Base-by-base conservation (phyloP, 2,797 vertebrate species). In the Poecilia picta region DNA sequence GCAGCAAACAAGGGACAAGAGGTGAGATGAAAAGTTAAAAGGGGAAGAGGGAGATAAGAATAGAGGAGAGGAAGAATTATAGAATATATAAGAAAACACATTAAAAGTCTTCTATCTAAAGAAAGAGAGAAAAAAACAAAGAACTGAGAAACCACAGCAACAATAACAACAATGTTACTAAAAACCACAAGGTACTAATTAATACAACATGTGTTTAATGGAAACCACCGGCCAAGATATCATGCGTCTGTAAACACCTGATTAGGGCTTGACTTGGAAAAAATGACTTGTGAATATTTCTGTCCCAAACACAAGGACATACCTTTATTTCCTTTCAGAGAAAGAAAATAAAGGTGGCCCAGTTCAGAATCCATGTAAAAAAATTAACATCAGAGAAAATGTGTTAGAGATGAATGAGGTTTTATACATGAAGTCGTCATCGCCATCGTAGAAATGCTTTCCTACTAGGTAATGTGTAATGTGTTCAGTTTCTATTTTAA, bases 311-410 rank as follows among this genome's bases (percentile, higher is more conserved):
- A 15, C 20, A 43, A n/a, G 39, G 11, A 25, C 20, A 70, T n/a
- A n/a, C n/a, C n/a, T n/a, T n/a, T n/a, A n/a, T n/a, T 70, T 70
- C 20, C 23, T 70, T 70, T 70, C 39, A 70, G 66, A n/a, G 39
- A 43, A 43, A 39, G 4, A 41, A 39, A 25, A 41, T 41, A 4
- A 41, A 70, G 39, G 20, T 41, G 36, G 36, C 64, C 36, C 36
- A 41, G 23, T 23, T 41, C 10, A 68, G 39, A 68, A 68, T 25
- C 33, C 23, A 43, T 68, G 39, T 5, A 68, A 66, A 66, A n/a
- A 39, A 66, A 31, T 33, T 13, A 33, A 39, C 12, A 39, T 66
- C 33, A 36, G 18, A 64, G 3, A 33, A 64, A 5, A 31, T 64
- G 4, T n/a, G 12, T 57, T 8, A n/a, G 10, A 57, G 53, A 57